A percentile compares a stretch with the other conserved stretches of the same genome.
Evolutionary conservation across 2,113 vertebrate genomes (phyloP).

Genomic region (Bagarius yarrelli): DNA sequence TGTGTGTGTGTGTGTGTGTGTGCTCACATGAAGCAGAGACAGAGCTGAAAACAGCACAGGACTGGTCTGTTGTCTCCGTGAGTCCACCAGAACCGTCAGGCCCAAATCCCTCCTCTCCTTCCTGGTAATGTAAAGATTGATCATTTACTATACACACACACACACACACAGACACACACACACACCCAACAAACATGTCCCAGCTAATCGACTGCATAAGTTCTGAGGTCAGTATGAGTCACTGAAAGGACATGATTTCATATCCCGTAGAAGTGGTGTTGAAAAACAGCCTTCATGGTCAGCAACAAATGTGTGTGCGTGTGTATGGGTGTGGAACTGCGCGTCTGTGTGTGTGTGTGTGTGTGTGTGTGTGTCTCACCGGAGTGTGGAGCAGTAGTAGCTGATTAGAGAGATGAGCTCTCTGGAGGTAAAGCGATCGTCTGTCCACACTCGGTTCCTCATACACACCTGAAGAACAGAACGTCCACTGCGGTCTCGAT

Average conservation of each 20-base stretch:
- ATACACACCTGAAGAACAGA: constrained; percentile 76
- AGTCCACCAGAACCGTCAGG: constrained; percentile 75
- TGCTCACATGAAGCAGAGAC: constrained; percentile 76
- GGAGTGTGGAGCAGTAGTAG: constrained; percentile 75
- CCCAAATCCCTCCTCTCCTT: constrained; percentile 75
- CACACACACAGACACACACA: constrained; percentile 14
- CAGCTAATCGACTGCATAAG: not conserved
- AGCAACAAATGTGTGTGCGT: not conserved
- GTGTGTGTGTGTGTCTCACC: constrained; percentile 61
- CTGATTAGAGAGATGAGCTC: constrained; percentile 72
- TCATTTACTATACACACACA: not conserved
- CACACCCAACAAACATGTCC: not conserved
- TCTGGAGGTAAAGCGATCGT: constrained; percentile 59
- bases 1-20: not conserved
- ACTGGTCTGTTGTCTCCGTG: constrained; percentile 68
- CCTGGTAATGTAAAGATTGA: constrained; percentile 59
- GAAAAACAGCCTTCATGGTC: not conserved
- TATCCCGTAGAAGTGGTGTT: not conserved
- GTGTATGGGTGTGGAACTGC: not conserved
- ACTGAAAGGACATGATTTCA: not conserved
- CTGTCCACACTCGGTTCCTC: constrained; percentile 68
- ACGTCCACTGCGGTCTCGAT: constrained; percentile 73
- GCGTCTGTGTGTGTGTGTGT: not conserved
- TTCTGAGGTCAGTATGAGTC: not conserved
- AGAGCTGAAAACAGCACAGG: constrained; percentile 72